Conservation (phyloP, 2,888 invertebrate genomes). For the Scaptomyza reducta region DNA sequence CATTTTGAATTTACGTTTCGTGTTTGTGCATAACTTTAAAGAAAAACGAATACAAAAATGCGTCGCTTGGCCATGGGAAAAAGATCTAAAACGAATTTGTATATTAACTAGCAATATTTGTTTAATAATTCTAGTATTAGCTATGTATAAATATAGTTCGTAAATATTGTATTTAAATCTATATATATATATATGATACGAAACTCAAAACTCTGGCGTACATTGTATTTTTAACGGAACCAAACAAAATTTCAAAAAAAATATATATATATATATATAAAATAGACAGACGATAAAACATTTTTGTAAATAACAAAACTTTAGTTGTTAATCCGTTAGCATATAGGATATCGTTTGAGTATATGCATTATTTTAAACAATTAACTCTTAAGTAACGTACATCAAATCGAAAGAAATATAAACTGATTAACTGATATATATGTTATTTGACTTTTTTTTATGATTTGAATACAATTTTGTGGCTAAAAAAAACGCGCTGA, state of each 20-base stretch:
- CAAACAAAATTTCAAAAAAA: slow-evolving; percentile 47
- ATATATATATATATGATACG: not conserved
- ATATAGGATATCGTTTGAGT: not conserved
- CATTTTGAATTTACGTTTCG: slow-evolving; percentile 43
- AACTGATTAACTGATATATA: slow-evolving; percentile 10
- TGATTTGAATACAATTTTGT: slow-evolving; percentile 40
- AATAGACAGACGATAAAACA: slow-evolving; percentile 14
- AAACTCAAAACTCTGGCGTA: slow-evolving; percentile 27
- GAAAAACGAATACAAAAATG: slow-evolving; percentile 25
- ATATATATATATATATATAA: slow-evolving; percentile 1
- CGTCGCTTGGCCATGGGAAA: slow-evolving; percentile 63
- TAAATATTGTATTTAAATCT: slow-evolving; percentile 33
- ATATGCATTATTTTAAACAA: not conserved
- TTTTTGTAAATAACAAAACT: slow-evolving; percentile 41
- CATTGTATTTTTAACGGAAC: slow-evolving; percentile 48
- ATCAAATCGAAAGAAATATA: not conserved
- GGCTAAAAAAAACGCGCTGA: slow-evolving; percentile 56
- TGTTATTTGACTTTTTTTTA: slow-evolving; percentile 7
- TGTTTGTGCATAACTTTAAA: slow-evolving; percentile 26
- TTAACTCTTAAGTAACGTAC: not conserved
- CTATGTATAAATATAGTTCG: slow-evolving; percentile 51
- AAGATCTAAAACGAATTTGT: slow-evolving; percentile 79
- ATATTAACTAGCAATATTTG: slow-evolving; percentile 80
- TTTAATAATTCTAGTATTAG: slow-evolving; percentile 66
- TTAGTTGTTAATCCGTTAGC: slow-evolving; percentile 38